Conservation (phyloP, 2,113 vertebrate genomes). For the Salvelinus namaycush region DNA sequence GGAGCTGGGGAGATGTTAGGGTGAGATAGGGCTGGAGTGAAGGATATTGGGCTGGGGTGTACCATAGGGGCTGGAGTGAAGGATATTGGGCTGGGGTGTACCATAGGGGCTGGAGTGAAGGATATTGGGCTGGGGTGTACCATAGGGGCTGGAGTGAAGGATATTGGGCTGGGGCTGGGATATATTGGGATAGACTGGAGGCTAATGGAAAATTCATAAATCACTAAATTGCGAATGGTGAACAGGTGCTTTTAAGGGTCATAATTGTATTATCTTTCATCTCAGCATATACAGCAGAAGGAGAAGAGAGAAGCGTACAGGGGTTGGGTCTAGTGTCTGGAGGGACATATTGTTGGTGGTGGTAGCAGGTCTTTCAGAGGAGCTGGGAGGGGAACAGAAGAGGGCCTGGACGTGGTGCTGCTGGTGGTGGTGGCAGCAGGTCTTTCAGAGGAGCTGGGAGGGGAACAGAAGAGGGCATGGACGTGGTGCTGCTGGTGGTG, state of each 20-base stretch:
- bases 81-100: too few relatives aligned
- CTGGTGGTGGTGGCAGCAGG: constrained; percentile 33
- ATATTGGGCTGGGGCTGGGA: neutral
- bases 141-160: too few relatives aligned
- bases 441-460: constrained; percentile 60
- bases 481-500: constrained; percentile 72
- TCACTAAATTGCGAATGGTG: neutral
- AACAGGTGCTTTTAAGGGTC: constrained; percentile 26
- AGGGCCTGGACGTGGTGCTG: constrained; percentile 49
- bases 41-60: neutral
- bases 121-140: too few relatives aligned
- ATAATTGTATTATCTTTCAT: constrained; percentile 46
- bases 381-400: constrained; percentile 54
- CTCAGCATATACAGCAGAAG: constrained; percentile 12
- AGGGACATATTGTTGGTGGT: constrained; percentile 27
- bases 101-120: too few relatives aligned
- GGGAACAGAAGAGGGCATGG: constrained; percentile 59
- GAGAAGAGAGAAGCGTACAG: neutral
- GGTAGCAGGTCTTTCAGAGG: constrained; percentile 51
- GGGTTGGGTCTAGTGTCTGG: constrained; percentile 1
- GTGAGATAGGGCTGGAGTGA: neutral
- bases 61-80: too few relatives aligned
- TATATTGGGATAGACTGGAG: neutral
- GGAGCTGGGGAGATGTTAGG: constrained; percentile 18
- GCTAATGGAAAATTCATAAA: constrained; percentile 13